Conservation (phyloP, 2,113 vertebrate species). For the Calidris pugnax region DNA sequence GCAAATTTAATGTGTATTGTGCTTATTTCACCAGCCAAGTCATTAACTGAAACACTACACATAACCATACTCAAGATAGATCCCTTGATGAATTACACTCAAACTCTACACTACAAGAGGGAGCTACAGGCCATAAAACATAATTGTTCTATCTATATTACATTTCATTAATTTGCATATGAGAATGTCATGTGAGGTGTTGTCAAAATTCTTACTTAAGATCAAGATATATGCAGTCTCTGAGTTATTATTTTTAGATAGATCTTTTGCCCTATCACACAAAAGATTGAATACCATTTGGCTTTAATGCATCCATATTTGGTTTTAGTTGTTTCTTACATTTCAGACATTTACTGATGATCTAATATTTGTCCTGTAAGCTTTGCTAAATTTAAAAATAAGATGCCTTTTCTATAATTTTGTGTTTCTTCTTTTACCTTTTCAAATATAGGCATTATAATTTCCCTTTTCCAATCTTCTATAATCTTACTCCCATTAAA, state of each 20-base stretch:
- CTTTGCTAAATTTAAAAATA: neutral
- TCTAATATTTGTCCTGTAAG: neutral
- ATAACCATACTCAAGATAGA: neutral
- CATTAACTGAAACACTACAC: neutral
- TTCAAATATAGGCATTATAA: neutral
- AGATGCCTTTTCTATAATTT: neutral
- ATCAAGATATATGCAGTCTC: neutral
- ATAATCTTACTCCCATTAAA: neutral
- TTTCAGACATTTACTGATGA: neutral
- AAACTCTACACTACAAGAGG: neutral
- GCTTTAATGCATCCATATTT: neutral
- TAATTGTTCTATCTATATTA: neutral
- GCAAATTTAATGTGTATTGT: neutral
- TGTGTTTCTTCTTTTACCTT: neutral
- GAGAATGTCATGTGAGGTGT: neutral
- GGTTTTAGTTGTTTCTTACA: neutral
- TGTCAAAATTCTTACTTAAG: neutral
- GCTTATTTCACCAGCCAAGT: neutral
- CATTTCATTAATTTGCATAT: neutral
- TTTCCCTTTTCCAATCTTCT: neutral
- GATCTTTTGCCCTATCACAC: neutral
- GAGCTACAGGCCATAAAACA: neutral
- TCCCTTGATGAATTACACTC: neutral
- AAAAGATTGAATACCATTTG: neutral
- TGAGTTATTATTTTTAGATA: neutral